phyloP scores from a whole-genome alignment of 2,888 invertebrate genomes.

The Griposia aprilina region DNA sequence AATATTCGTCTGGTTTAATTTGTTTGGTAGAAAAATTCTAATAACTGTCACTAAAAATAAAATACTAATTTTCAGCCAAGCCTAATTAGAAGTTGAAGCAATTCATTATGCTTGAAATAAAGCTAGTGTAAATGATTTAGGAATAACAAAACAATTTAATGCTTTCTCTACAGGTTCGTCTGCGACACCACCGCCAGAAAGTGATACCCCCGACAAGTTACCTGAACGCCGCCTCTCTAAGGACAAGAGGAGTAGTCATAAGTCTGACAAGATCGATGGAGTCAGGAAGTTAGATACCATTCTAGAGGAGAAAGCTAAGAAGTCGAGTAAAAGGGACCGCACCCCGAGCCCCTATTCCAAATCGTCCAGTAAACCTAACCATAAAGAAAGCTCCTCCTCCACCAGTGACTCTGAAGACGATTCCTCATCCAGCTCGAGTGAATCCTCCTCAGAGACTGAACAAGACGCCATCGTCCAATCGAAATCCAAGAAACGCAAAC shows the following conservation, averaged over 20 bases:
- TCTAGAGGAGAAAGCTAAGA: constrained; percentile 81
- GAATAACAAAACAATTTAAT: not conserved
- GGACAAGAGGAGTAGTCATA: constrained; percentile 81
- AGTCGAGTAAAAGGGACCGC: constrained; percentile 76
- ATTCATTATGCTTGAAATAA: not conserved
- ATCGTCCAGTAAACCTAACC: constrained; percentile 73
- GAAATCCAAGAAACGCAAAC: constrained; percentile 83
- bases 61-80: too few species aligned
- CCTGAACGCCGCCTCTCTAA: constrained; percentile 79
- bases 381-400: constrained; percentile 83
- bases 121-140: not conserved
- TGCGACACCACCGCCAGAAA: constrained; percentile 81
- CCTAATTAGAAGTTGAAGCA: not conserved
- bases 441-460: constrained; percentile 78
- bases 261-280: constrained; percentile 81
- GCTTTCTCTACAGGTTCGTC: constrained; percentile 78
- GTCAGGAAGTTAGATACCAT: constrained; percentile 80
- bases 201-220: constrained; percentile 83
- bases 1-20: not conserved
- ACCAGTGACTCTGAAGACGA: constrained; percentile 85
- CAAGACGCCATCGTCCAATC: constrained; percentile 73
- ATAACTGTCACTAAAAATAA: not conserved
- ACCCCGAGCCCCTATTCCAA: constrained; percentile 81
- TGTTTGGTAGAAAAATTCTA: too few species aligned
- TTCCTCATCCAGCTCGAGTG: constrained; percentile 78